phyloP scores from a whole-genome alignment of 2,888 invertebrate genomes.

The Anagyrus pseudococci region DNA sequence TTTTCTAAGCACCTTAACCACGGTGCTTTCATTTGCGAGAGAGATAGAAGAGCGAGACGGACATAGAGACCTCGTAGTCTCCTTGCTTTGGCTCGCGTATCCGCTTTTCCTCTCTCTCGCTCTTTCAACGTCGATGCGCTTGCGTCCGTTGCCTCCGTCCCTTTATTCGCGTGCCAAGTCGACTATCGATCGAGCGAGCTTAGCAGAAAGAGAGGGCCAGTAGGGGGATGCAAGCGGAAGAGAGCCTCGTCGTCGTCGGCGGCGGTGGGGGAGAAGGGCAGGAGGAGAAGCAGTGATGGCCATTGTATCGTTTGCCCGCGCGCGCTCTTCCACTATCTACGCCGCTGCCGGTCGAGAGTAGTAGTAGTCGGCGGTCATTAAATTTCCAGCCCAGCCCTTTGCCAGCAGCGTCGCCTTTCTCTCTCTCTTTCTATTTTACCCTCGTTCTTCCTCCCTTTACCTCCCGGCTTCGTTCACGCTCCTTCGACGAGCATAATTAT shows the following conservation, averaged over 20 bases:
- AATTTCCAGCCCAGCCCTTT: slow-evolving; percentile 32
- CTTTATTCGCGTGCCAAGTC: slow-evolving; percentile 37
- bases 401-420: neutral
- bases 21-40: no score
- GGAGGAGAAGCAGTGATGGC: no score
- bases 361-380: slow-evolving; percentile 19
- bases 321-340: slow-evolving; percentile 14
- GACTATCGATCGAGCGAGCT: slow-evolving; percentile 34
- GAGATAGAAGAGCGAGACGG: no score
- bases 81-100: neutral
- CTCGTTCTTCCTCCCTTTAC: neutral
- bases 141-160: slow-evolving; percentile 16
- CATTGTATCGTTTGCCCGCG: slow-evolving; percentile 36
- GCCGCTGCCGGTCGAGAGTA: neutral
- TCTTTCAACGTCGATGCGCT: no score
- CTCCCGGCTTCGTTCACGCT: neutral
- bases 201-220: neutral
- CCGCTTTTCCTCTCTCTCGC: neutral
- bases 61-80: neutral
- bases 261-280: no score
- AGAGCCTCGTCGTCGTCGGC: no score
- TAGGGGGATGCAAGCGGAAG: no score
- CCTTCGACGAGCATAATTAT: slow-evolving; percentile 24
- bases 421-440: neutral
- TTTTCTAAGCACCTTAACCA: neutral